These are phyloP conservation scores for Brachyopa scutellaris DNA, from an alignment of 2,888 invertebrate species.

Conservation along the genomic window DNA sequence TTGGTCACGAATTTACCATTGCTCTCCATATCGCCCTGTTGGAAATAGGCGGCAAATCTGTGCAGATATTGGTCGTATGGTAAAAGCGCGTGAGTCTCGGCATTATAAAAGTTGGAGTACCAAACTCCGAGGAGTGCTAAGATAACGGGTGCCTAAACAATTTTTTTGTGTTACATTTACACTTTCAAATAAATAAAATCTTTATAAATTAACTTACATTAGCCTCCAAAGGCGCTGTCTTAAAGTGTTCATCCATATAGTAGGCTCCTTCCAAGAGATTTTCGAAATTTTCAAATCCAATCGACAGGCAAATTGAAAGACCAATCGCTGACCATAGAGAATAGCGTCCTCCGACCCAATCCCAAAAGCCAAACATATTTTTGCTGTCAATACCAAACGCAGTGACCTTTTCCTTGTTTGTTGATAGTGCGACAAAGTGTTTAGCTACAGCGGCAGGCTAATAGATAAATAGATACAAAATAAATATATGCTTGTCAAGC, in stretches of 20 bases:
- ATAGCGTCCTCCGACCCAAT: constrained; percentile 99
- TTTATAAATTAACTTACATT: constrained; percentile 86
- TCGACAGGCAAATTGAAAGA: constrained; percentile 94
- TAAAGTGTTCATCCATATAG: constrained; percentile 97
- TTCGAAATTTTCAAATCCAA: constrained; percentile 98
- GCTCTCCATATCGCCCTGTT: constrained; percentile 99
- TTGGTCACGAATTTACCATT: constrained; percentile 97
- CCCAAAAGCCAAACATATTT: constrained; percentile 99
- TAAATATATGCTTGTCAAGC: not conserved
- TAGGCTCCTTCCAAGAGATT: constrained; percentile 94
- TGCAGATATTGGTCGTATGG: constrained; percentile 99
- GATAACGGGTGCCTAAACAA: constrained; percentile 92
- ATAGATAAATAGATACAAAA: constrained; percentile 74
- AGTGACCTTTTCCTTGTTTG: constrained; percentile 95
- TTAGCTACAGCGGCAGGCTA: constrained; percentile 93
- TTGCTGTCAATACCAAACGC: constrained; percentile 98
- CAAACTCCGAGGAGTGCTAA: constrained; percentile 95
- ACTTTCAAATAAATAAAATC: not conserved
- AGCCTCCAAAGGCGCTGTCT: constrained; percentile 91
- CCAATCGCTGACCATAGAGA: constrained; percentile 99
- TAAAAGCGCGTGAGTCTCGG: constrained; percentile 97
- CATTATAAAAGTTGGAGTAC: constrained; percentile 97
- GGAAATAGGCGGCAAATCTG: constrained; percentile 99
- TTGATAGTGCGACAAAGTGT: constrained; percentile 99
- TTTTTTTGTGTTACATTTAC: not conserved